Conservation (phyloP, 2,113 vertebrate genomes). For the Danionella cerebrum region DNA sequence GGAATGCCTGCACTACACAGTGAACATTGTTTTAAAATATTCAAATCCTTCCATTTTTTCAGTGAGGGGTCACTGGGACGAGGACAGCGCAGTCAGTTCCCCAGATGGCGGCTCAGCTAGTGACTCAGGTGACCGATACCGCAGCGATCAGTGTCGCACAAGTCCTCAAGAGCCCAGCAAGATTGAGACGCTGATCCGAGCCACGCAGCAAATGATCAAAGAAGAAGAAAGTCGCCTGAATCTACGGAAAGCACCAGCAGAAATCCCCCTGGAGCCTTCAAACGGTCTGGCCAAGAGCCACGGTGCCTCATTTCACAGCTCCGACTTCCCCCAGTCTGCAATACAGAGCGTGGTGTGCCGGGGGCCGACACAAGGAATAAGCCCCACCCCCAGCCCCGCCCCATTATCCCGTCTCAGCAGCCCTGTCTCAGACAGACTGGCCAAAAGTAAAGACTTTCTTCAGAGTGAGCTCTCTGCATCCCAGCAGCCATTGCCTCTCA, state of each 20-base stretch:
- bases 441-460: conserved; percentile 86
- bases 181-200: conserved; percentile 89
- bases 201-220: conserved; percentile 98
- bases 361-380: conserved; percentile 60
- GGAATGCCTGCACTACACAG: too few species aligned
- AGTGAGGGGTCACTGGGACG: conserved; percentile 90
- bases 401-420: conserved; percentile 81
- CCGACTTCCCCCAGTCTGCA: conserved; percentile 70
- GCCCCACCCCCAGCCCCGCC: conserved; percentile 78
- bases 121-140: conserved; percentile 85
- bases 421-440: conserved; percentile 76
- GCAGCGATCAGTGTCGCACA: conserved; percentile 71
- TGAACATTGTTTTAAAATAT: too few species aligned
- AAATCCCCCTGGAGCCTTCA: conserved; percentile 66
- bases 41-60: conserved; percentile 35
- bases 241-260: conserved; percentile 61
- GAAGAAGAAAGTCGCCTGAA: conserved; percentile 87
- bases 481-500: conserved; percentile 61
- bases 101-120: conserved; percentile 90
- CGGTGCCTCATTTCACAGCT: conserved; percentile 65
- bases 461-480: conserved; percentile 80
- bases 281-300: conserved; percentile 81
- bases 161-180: conserved; percentile 89
- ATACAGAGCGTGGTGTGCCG: conserved; percentile 71
- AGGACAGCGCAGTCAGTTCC: conserved; percentile 89